Evolutionary conservation across 1,140 invertebrate species (phyloP).

Genomic region (Cherax destructor): DNA sequence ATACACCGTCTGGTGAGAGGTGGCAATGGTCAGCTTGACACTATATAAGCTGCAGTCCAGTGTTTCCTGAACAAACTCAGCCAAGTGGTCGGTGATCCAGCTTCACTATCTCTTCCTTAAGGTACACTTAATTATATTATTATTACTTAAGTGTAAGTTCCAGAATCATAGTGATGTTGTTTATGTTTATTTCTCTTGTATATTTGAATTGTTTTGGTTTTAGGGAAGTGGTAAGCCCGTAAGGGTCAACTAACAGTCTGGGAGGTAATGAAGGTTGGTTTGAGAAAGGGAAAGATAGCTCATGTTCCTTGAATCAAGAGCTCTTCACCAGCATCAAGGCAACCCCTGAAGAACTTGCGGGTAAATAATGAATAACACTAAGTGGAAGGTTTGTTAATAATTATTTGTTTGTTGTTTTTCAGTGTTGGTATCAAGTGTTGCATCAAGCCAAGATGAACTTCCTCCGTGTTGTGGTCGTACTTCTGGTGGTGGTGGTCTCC

Average conservation of each 20-base stretch:
- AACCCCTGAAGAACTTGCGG: no score
- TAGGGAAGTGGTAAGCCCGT: no score
- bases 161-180: background rate
- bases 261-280: no score
- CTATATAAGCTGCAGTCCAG: background rate
- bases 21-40: background rate
- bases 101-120: background rate
- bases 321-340: no score
- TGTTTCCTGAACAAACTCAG: background rate
- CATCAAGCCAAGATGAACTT: conserved; percentile 4
- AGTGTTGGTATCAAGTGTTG: background rate
- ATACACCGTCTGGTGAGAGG: background rate
- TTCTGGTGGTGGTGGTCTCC: background rate
- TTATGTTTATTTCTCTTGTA: background rate
- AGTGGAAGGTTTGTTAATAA: background rate
- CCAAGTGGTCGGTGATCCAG: conserved; percentile 7
- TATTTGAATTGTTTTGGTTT: background rate
- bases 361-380: background rate
- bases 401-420: background rate
- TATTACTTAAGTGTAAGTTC: background rate
- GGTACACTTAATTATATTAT: background rate
- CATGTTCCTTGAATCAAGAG: no score
- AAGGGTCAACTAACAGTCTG: no score
- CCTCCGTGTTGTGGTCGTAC: background rate
- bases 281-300: no score